Percentiles rank a stretch among this genome's conserved stretches.
phyloP scores from a whole-genome alignment of 2,797 vertebrate species.

The Phoebastria nigripes region DNA sequence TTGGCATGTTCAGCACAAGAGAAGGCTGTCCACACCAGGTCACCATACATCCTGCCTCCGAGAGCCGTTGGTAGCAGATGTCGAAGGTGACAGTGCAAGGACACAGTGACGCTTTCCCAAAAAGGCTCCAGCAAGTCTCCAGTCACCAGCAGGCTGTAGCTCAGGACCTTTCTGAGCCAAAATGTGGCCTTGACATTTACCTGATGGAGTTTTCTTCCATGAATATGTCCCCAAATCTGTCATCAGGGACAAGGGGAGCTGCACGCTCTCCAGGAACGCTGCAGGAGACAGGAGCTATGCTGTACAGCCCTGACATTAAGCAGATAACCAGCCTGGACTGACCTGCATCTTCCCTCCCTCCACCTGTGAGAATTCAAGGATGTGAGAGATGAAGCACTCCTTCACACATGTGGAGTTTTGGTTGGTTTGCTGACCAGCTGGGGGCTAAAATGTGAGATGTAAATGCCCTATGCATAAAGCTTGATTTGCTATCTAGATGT shows the following conservation, averaged over 20 bases:
- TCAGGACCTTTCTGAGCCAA: neutral
- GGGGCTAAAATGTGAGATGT: neutral
- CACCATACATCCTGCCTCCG: neutral
- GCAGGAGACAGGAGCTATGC: neutral
- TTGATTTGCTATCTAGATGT: neutral
- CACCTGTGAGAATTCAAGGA: neutral
- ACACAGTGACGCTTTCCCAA: neutral
- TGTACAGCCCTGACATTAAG: neutral
- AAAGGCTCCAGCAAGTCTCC: neutral
- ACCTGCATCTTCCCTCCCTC: neutral
- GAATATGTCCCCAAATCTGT: neutral
- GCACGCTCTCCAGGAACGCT: neutral
- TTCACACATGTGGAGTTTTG: neutral
- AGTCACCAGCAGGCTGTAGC: neutral
- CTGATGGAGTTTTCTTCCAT: neutral
- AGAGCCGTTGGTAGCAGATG: neutral
- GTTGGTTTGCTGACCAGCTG: neutral
- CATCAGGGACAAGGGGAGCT: neutral
- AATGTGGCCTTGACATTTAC: neutral
- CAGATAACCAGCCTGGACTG: neutral
- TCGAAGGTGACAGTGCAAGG: neutral
- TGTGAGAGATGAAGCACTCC: neutral
- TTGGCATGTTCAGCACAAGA: neutral
- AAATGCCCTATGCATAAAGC: neutral
- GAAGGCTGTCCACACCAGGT: too few species aligned